Base-by-base conservation (phyloP, 2,888 invertebrate species). In the Microctonus hyperodae region DNA sequence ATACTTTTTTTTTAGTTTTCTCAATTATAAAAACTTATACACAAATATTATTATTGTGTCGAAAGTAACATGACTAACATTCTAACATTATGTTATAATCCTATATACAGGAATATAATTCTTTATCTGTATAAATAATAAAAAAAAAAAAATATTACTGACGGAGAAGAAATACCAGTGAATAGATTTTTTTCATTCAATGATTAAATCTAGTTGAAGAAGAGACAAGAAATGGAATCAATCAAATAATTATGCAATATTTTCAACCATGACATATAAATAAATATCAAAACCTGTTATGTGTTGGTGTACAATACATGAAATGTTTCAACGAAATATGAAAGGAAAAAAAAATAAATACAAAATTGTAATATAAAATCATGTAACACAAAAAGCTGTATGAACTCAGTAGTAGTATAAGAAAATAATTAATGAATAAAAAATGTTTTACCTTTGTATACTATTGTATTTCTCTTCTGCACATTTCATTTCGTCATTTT, bases 301-400 rank as follows among this genome's bases (percentile, higher is more conserved):
- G 16, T 16, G 11, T n/a, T 60, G 20, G 22, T 13, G 59, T 60
- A 31, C 11, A 37, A 31, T 1, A 44, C 16, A 44, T 1, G 7
- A 16, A 60, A 55, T 59, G 16, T 51, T 37, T 31, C 44, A 65
- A 53, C 31, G 35, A 60, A 60, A 53, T 55, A 20, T 25, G 48
- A 65, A 51, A 6, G 31, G 59, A 31, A 61, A 64, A 58, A 67
- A 48, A 71, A 69, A n/a, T n/a, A n/a, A 62, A 60, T n/a, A n/a
- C n/a, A 64, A 72, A 72, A 72, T 73, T 78, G 74, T 76, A 74
- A 75, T 74, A 76, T 75, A 74, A 66, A 69, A 74, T 70, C 68
- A 73, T 75, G 75, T 76, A 78, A 76, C 72, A 71, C 73, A 75
- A 70, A 76, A 69, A n/a, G n/a, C 72, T 77, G 72, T 78, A 75